These are phyloP conservation scores for Misgurnus mizolepis DNA, from an alignment of 2,113 vertebrate species.

Conservation along the genomic window DNA sequence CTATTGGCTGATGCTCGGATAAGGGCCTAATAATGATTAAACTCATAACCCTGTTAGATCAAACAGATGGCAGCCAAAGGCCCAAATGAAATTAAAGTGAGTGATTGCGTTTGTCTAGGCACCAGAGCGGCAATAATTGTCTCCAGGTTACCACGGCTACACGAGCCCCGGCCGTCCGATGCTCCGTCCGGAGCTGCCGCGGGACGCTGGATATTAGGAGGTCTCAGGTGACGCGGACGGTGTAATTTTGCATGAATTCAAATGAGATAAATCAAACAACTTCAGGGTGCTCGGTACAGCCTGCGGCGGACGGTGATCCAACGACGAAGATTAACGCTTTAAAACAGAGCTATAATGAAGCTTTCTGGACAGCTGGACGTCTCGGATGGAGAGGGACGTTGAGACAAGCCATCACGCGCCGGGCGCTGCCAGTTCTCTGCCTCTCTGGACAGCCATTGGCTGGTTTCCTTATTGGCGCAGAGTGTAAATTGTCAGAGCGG, in stretches of 20 bases:
- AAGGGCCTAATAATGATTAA: constrained; percentile 64
- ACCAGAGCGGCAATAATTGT: constrained; percentile 64
- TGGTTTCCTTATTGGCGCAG: constrained; percentile 1
- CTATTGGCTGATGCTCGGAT: constrained; percentile 52
- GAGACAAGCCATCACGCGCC: background rate
- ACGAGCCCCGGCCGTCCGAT: background rate
- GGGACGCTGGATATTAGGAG: constrained; percentile 20
- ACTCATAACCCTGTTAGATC: constrained; percentile 62
- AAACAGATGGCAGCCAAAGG: constrained; percentile 66
- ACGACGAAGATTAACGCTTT: constrained; percentile 29
- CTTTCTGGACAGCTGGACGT: constrained; percentile 23
- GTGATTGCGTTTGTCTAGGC: constrained; percentile 72
- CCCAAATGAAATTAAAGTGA: constrained; percentile 71
- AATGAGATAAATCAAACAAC: constrained; percentile 31
- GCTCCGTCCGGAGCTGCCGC: constrained; percentile 18
- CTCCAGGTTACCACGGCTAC: constrained; percentile 35
- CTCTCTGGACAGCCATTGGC: constrained; percentile 9
- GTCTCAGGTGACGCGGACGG: constrained; percentile 34
- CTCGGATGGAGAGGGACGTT: constrained; percentile 19
- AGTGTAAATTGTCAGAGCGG: background rate
- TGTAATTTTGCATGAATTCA: constrained; percentile 37
- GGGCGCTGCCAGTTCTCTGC: constrained; percentile 4
- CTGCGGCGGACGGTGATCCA: background rate
- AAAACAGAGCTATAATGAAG: constrained; percentile 22
- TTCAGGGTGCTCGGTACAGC: constrained; percentile 19